Evolutionary conservation across 2,888 invertebrate species (phyloP).

Genomic region (Schizaphis graminum): DNA sequence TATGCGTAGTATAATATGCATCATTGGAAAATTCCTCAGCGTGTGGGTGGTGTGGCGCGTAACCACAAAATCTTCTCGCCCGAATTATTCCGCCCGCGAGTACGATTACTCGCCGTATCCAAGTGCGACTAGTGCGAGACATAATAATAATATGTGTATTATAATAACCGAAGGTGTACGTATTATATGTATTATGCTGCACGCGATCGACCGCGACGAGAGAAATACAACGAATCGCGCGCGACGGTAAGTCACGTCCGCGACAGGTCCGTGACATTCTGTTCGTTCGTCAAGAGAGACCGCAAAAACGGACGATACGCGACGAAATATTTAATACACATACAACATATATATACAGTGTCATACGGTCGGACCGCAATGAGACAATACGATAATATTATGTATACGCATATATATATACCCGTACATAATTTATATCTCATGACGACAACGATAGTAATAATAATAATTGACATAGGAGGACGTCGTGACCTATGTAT

Average conservation of each 20-base stretch:
- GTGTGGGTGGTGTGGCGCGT: background rate
- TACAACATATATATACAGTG: background rate
- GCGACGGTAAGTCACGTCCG: background rate
- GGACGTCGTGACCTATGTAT: background rate
- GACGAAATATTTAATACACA: background rate
- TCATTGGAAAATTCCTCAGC: background rate
- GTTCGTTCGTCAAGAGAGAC: background rate
- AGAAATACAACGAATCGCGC: background rate
- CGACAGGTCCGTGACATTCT: slow-evolving; percentile 21
- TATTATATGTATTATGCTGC: background rate
- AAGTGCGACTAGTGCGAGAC: background rate
- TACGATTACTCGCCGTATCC: background rate
- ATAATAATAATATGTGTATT: background rate
- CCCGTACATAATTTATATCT: background rate
- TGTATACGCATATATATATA: background rate
- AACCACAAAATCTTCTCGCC: background rate
- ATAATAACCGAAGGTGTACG: background rate
- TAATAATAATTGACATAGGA: background rate
- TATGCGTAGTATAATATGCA: background rate
- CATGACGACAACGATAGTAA: background rate
- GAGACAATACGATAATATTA: slow-evolving; percentile 2
- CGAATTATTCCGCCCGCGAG: background rate
- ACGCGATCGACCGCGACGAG: background rate
- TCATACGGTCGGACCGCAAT: background rate
- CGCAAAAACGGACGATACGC: background rate